A percentile compares a stretch with the other conserved stretches of the same genome.
Conservation (phyloP, 1,140 invertebrate species). For the Leptinotarsa lineolata region DNA sequence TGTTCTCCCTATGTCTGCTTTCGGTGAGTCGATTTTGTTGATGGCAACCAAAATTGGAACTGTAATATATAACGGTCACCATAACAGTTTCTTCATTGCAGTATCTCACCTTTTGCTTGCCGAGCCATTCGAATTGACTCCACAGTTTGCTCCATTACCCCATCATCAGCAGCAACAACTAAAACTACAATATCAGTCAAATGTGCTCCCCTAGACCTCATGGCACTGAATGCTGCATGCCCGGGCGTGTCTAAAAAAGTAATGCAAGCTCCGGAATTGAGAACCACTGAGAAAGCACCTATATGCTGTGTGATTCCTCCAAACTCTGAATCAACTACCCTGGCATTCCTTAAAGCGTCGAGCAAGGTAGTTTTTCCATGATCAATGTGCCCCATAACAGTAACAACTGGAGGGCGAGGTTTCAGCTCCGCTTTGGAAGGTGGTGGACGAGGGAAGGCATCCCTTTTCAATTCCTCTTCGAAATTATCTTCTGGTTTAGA, state of each 20-base stretch:
- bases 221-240: conserved; percentile 93
- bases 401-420: conserved; percentile 85
- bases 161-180: conserved; percentile 98
- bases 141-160: conserved; percentile 96
- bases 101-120: conserved; percentile 66
- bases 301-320: conserved; percentile 99
- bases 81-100: too few relatives aligned
- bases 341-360: conserved; percentile 84
- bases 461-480: conserved; percentile 43
- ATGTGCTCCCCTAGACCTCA: conserved; percentile 88
- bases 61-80: conserved; percentile 54
- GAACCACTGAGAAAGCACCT: conserved; percentile 90
- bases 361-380: conserved; percentile 98
- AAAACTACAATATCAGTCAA: conserved; percentile 95
- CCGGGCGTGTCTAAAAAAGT: conserved; percentile 99
- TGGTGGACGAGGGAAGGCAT: conserved; percentile 55
- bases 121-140: conserved; percentile 80
- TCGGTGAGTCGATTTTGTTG: conserved; percentile 96
- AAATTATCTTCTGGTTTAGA: conserved; percentile 43
- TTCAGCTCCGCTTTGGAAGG: conserved; percentile 68
- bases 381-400: conserved; percentile 99
- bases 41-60: conserved; percentile 98
- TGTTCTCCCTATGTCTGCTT: conserved; percentile 79
- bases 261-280: conserved; percentile 73
- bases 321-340: conserved; percentile 89